Evolutionary conservation across 2,113 vertebrate genomes (phyloP).

Genomic region (Miniopterus natalensis): DNA sequence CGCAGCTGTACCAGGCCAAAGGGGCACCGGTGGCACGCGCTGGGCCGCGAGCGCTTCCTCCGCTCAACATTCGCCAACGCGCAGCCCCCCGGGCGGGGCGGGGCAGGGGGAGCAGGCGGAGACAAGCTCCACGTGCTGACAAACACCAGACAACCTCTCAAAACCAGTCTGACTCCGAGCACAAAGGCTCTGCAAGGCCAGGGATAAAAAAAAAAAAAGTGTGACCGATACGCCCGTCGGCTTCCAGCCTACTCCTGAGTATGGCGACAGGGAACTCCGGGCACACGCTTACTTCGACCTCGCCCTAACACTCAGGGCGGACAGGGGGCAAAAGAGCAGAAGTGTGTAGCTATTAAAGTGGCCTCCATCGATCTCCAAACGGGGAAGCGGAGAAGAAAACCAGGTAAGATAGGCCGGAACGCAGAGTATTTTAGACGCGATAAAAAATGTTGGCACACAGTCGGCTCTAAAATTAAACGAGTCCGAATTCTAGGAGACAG

Average conservation of each 20-base stretch:
- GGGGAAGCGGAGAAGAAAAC: neutral
- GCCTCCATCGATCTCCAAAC: neutral
- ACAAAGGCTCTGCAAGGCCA: neutral
- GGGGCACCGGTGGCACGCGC: accelerated
- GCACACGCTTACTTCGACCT: neutral
- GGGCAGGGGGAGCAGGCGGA: no score
- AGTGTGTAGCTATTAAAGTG: neutral
- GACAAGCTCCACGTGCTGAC: no score
- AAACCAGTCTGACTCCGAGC: neutral
- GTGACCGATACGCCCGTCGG: neutral
- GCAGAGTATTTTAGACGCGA: neutral
- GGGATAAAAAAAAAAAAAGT: neutral
- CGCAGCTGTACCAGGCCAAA: neutral
- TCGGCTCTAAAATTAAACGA: neutral
- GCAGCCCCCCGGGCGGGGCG: no score
- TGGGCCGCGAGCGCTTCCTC: neutral
- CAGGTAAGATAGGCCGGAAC: neutral
- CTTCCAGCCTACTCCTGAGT: neutral
- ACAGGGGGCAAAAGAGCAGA: neutral
- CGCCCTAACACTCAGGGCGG: neutral
- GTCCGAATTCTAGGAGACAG: neutral
- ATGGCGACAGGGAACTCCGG: neutral
- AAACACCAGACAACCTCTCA: neutral
- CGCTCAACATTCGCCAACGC: neutral
- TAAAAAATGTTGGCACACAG: neutral